A percentile compares a stretch with the other conserved stretches of the same genome.
Conservation (phyloP, 2,888 invertebrate species). For the Emesis furor region DNA sequence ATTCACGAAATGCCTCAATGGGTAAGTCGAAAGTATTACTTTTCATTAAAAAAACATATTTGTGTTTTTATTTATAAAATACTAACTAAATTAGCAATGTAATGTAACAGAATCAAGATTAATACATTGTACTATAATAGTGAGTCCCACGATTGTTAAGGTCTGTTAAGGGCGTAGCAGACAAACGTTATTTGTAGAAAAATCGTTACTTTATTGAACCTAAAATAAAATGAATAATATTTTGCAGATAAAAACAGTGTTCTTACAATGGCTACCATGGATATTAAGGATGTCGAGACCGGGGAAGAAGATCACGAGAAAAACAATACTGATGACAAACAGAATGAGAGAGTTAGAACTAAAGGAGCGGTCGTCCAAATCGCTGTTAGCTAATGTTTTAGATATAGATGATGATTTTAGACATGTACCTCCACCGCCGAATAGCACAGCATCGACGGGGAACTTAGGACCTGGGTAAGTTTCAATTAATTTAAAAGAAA, state of each 20-base stretch:
- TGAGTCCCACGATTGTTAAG: too few species aligned
- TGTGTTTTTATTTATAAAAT: too few species aligned
- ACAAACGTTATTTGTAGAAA: too few species aligned
- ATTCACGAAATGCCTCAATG: conserved; percentile 99
- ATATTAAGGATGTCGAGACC: conserved; percentile 98
- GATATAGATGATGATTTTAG: conserved; percentile 99
- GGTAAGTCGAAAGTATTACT: conserved; percentile 93
- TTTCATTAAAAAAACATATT: neutral
- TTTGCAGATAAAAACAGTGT: conserved; percentile 97
- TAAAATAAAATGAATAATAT: conserved; percentile 26
- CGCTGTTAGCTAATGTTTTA: conserved; percentile 98
- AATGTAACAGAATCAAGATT: neutral
- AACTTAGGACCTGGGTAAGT: conserved; percentile 93
- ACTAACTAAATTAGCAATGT: neutral
- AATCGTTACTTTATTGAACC: neutral
- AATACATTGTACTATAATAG: too few species aligned
- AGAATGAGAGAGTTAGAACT: conserved; percentile 98
- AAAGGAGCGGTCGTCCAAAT: conserved; percentile 98
- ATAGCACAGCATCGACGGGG: conserved; percentile 92
- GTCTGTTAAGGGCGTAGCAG: too few species aligned
- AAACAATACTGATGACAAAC: conserved; percentile 97
- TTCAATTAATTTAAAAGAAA: conserved; percentile 1
- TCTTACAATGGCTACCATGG: conserved; percentile 99
- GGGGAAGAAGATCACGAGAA: conserved; percentile 98
- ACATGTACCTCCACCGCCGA: conserved; percentile 94